Conservation (phyloP, 2,113 vertebrate genomes). For the Zapornia atra region DNA sequence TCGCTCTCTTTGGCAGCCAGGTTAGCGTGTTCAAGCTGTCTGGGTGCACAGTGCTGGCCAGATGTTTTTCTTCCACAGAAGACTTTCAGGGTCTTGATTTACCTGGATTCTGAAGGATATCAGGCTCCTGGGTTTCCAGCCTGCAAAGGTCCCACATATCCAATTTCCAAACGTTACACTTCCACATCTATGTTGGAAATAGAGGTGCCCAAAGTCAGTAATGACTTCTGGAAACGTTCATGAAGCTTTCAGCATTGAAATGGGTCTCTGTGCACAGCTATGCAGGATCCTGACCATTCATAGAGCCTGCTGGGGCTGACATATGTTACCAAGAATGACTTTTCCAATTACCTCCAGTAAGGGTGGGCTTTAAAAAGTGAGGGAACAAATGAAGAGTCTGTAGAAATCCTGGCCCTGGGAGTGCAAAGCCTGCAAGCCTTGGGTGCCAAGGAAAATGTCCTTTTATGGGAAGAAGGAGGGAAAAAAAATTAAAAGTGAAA, state of each 20-base stretch:
- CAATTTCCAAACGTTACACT: not conserved
- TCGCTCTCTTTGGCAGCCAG: not conserved
- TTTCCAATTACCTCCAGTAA: not conserved
- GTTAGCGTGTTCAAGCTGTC: not conserved
- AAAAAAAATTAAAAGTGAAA: not conserved
- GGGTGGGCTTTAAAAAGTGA: not conserved
- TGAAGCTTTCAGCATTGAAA: not conserved
- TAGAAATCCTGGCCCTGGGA: not conserved
- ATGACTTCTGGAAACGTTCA: not conserved
- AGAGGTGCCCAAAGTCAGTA: not conserved
- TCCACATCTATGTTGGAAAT: not conserved
- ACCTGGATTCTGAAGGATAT: not conserved
- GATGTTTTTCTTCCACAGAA: not conserved
- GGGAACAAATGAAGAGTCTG: not conserved
- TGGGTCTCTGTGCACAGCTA: not conserved
- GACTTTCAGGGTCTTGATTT: not conserved
- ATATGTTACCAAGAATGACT: not conserved
- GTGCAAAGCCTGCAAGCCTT: not conserved
- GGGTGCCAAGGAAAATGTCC: not conserved
- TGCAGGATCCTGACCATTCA: not conserved
- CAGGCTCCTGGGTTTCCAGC: not conserved
- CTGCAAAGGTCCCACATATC: not conserved
- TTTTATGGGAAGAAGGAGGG: not conserved
- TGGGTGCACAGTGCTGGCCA: not conserved
- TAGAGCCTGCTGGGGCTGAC: rapidly evolving